A percentile compares a stretch with the other conserved stretches of the same genome.
Conservation (phyloP, 2,113 vertebrate genomes). For the Colius striatus region DNA sequence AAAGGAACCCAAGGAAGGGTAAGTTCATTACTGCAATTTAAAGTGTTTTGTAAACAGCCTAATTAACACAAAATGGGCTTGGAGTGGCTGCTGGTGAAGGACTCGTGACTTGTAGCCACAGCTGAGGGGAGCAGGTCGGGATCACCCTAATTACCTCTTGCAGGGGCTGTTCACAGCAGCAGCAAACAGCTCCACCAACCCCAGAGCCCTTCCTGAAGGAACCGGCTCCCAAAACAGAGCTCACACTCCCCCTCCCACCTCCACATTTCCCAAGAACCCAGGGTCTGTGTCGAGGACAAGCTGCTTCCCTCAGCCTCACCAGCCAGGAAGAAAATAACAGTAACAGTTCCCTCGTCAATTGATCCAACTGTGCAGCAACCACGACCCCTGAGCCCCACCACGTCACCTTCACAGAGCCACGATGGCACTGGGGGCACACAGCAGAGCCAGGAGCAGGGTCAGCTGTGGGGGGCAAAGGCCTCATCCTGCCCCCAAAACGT, state of each 20-base stretch:
- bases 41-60: conserved; percentile 66
- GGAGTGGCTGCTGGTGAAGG: conserved; percentile 35
- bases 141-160: conserved; percentile 40
- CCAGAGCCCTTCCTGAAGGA: background rate
- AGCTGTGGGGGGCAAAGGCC: background rate
- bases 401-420: background rate
- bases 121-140: conserved; percentile 13
- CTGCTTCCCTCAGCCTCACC: accelerated
- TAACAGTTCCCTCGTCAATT: background rate
- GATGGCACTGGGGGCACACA: accelerated
- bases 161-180: background rate
- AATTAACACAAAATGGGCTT: conserved; percentile 51
- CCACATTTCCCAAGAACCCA: accelerated
- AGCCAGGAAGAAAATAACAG: background rate
- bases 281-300: background rate
- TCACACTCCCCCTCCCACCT: background rate
- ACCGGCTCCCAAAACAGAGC: background rate
- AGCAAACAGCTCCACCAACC: background rate
- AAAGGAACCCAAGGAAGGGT: conserved; percentile 11
- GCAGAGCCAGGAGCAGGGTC: background rate
- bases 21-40: conserved; percentile 34
- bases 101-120: background rate
- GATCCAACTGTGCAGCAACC: accelerated
- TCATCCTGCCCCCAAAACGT: background rate
- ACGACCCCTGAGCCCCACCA: accelerated